These are phyloP conservation scores for Erpornis zantholeuca DNA, from an alignment of 2,113 vertebrate genomes.

Conservation along the genomic window DNA sequence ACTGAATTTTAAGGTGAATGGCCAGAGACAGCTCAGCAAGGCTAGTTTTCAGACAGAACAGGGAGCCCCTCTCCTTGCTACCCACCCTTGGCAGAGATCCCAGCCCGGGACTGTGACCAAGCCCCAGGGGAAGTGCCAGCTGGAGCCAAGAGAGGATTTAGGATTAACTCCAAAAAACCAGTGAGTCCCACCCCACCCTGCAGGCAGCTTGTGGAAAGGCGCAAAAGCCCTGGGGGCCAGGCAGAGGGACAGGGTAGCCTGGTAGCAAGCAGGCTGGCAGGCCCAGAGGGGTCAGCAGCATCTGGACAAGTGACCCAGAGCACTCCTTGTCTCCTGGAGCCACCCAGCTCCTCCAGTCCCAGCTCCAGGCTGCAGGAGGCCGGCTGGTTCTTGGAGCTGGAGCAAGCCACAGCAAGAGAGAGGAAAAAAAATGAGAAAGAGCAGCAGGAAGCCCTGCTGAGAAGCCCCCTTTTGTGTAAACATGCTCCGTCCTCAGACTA, in stretches of 20 bases:
- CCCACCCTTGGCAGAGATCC: not conserved
- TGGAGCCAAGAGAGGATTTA: not conserved
- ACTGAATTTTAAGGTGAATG: not conserved
- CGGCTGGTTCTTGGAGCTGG: not conserved
- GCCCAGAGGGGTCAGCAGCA: not conserved
- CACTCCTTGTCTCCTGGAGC: not conserved
- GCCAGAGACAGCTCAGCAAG: not conserved
- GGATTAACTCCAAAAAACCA: not conserved
- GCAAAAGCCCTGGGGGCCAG: not conserved
- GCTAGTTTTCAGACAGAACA: not conserved
- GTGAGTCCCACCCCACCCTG: not conserved
- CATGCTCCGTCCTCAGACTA: constrained; percentile 49
- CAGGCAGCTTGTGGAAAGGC: not conserved
- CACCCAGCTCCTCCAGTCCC: not conserved
- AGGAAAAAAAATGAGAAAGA: not conserved
- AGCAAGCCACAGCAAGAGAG: not conserved
- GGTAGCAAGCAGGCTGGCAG: not conserved
- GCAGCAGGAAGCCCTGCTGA: constrained; percentile 23
- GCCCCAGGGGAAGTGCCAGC: not conserved
- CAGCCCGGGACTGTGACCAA: not conserved
- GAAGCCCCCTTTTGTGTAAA: constrained; percentile 66
- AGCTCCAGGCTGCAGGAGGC: not conserved
- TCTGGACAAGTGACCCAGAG: not conserved
- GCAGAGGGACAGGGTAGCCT: not conserved
- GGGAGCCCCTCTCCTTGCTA: not conserved